Percentiles rank a stretch among this genome's conserved stretches.
Conservation (phyloP, 2,888 invertebrate genomes). For the Catocala sponsa region DNA sequence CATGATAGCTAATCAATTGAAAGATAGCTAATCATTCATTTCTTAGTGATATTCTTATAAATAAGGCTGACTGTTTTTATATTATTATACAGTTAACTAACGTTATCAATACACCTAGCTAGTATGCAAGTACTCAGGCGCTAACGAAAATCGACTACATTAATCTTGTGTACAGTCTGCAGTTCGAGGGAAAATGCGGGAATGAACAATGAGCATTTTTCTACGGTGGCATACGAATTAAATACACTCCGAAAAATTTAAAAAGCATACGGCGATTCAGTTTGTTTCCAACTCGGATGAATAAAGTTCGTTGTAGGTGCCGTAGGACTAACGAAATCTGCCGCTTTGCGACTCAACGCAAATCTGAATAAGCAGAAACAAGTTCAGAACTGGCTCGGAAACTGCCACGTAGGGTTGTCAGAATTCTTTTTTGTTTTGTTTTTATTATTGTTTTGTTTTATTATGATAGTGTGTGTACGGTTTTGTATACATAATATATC, state of each 20-base stretch:
- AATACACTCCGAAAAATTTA: background rate
- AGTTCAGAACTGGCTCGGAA: conserved; percentile 40
- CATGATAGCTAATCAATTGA: too few relatives aligned
- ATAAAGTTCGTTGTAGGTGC: conserved; percentile 39
- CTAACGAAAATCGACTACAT: too few relatives aligned
- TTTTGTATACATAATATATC: too few relatives aligned
- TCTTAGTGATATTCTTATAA: too few relatives aligned
- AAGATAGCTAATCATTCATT: too few relatives aligned
- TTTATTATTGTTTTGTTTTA: background rate
- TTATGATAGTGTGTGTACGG: too few relatives aligned
- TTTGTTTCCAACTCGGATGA: conserved; percentile 28
- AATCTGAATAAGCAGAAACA: conserved; percentile 55
- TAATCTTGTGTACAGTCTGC: too few relatives aligned
- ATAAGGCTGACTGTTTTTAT: too few relatives aligned
- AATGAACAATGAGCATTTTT: background rate
- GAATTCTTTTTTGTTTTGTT: background rate
- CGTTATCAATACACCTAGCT: too few relatives aligned
- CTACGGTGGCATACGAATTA: background rate
- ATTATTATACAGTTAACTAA: too few relatives aligned
- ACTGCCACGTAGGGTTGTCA: conserved; percentile 31
- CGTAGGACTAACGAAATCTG: conserved; percentile 48
- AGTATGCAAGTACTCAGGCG: too few relatives aligned
- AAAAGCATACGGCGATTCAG: conserved; percentile 17
- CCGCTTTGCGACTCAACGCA: conserved; percentile 46
- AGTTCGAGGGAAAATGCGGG: too few relatives aligned